A percentile compares a stretch with the other conserved stretches of the same genome.
phyloP scores from a whole-genome alignment of 1,140 invertebrate genomes.

The Apolygus lucorum region DNA sequence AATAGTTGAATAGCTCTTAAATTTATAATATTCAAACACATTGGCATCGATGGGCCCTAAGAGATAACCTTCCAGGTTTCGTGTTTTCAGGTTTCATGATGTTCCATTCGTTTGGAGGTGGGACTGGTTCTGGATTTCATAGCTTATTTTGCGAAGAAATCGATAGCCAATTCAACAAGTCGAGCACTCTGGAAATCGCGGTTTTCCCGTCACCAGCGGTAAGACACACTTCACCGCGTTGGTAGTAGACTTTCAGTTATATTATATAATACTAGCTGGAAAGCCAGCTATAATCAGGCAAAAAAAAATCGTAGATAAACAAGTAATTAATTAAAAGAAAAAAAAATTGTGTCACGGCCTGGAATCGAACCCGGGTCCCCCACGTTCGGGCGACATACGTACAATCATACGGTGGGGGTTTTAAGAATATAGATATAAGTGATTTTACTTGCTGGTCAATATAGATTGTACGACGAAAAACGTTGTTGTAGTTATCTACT shows the following conservation, averaged over 20 bases:
- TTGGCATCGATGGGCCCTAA: background rate
- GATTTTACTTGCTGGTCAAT: too few relatives aligned
- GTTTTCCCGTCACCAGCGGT: slow-evolving; percentile 44
- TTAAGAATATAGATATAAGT: too few relatives aligned
- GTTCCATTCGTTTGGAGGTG: slow-evolving; percentile 61
- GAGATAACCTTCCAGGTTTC: background rate
- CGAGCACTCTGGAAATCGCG: slow-evolving; percentile 60
- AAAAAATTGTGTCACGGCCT: too few relatives aligned
- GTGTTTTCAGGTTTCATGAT: slow-evolving; percentile 53
- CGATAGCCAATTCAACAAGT: slow-evolving; percentile 54
- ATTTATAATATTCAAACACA: background rate
- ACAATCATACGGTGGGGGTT: too few relatives aligned
- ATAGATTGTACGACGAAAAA: too few relatives aligned
- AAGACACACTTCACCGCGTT: background rate
- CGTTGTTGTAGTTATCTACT: slow-evolving; percentile 37
- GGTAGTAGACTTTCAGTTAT: too few relatives aligned
- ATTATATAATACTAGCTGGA: too few relatives aligned
- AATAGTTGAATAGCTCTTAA: background rate
- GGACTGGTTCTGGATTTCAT: slow-evolving; percentile 59
- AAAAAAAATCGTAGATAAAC: too few relatives aligned
- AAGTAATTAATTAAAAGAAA: too few relatives aligned
- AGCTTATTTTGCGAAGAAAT: slow-evolving; percentile 54
- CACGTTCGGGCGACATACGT: too few relatives aligned
- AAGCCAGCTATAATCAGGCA: too few relatives aligned
- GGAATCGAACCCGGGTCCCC: too few relatives aligned